Conservation (phyloP, 2,888 invertebrate genomes). For the Xestia xanthographa region DNA sequence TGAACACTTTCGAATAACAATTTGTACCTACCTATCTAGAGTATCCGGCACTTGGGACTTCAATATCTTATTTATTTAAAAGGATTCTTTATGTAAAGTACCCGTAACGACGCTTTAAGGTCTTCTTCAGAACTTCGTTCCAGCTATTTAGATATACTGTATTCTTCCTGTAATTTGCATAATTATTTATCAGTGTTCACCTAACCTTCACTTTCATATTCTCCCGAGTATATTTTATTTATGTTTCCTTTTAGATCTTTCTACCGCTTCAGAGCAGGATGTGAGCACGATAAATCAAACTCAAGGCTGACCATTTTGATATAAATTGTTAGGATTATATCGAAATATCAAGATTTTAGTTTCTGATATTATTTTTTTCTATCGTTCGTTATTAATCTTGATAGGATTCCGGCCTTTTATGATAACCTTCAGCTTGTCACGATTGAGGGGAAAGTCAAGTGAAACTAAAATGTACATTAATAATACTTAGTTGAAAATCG, state of each 20-base stretch:
- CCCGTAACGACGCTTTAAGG: slow-evolving; percentile 51
- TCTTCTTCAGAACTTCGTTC: slow-evolving; percentile 40
- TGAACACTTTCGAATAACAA: slow-evolving; percentile 6
- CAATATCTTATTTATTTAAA: slow-evolving; percentile 48
- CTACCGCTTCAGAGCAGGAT: background rate
- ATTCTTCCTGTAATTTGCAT: slow-evolving; percentile 48
- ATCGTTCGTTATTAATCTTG: slow-evolving; percentile 43
- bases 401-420: slow-evolving; percentile 27
- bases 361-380: slow-evolving; percentile 32
- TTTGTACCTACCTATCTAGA: slow-evolving; percentile 2
- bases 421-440: slow-evolving; percentile 32
- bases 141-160: slow-evolving; percentile 26
- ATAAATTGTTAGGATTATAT: slow-evolving; percentile 29
- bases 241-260: slow-evolving; percentile 21
- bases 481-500: slow-evolving; percentile 24
- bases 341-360: slow-evolving; percentile 18
- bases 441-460: slow-evolving; percentile 20
- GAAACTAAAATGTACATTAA: slow-evolving; percentile 38
- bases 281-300: slow-evolving; percentile 51
- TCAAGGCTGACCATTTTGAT: slow-evolving; percentile 39
- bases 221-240: slow-evolving; percentile 7
- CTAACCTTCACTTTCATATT: slow-evolving; percentile 21
- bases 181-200: slow-evolving; percentile 41
- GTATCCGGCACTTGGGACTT: slow-evolving; percentile 17
- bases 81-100: slow-evolving; percentile 43